Evolutionary conservation across 2,888 invertebrate species (phyloP), one percentile per base, ranked within the genome.

Genomic region (Nephrotoma appendiculata): DNA sequence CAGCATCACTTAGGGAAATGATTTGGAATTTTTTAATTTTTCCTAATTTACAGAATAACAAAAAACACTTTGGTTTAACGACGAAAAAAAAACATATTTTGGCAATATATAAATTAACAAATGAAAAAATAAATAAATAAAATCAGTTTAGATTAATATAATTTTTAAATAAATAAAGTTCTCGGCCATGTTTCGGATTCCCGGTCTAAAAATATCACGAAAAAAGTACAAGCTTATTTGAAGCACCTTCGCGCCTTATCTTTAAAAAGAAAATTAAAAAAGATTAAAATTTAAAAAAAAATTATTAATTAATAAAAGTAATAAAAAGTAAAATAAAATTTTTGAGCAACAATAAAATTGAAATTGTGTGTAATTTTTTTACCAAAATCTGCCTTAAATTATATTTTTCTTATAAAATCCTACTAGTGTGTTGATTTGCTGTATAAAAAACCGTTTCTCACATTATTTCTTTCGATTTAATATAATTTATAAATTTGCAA

Each of bases 241-340:
- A 93, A 94, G 94, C 94, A 94, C 94, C 94, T 94, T 94, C 94
- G 94, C 94, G 94, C 94, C 94, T 94, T 94, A 94, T 93, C 93
- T 93, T 93, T 93, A 93, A 92, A 92, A 92, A 71, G 71, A 88
- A 89, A 89, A 89, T 91, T 90, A 91, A 92, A 91, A 86, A 86
- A 86, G n/a, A 31, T 86, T 86, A 86, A 87, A 86, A 87, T 88
- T 88, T 71, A 83, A 88, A 89, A 88, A 88, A 87, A 52, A 71
- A 9, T 71, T 31, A 71, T 71, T 71, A 71, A 71, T 31, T 71
- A 71, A 71, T 71, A 71, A 71, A 71, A 71, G 2, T 31, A 71
- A 52, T 52, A 52, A 52, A 88, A 89, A 89, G 88, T 89, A 88
- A 87, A 89, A 88, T 87, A 87, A 88, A 88, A 87, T 87, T 86